phyloP scores from a whole-genome alignment of 2,113 vertebrate species.

The Leptosomus discolor region DNA sequence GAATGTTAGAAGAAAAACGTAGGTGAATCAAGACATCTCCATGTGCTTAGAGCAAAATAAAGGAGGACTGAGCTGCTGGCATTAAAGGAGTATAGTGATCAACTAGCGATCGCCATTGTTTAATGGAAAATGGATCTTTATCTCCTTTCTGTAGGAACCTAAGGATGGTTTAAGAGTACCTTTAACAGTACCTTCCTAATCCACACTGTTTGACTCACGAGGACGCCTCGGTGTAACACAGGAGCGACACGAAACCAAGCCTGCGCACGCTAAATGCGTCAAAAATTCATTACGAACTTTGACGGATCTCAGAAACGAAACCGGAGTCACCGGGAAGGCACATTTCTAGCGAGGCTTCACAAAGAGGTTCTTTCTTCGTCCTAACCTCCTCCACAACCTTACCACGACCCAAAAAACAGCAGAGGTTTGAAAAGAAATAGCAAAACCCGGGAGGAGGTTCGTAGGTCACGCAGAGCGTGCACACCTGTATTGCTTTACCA shows the following conservation, averaged over 20 bases:
- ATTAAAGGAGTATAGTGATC: not conserved
- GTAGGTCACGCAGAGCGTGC: accelerated
- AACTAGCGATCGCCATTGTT: accelerated
- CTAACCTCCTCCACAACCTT: too few species aligned
- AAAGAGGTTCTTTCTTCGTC: not conserved
- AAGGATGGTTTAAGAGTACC: not conserved
- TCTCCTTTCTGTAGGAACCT: not conserved
- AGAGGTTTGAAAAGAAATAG: not conserved
- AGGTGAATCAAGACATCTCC: not conserved
- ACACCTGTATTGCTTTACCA: not conserved
- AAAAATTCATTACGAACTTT: not conserved
- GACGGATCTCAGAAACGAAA: not conserved
- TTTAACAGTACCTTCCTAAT: not conserved
- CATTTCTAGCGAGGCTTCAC: too few species aligned
- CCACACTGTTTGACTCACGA: accelerated
- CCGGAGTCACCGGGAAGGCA: not conserved
- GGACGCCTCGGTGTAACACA: accelerated
- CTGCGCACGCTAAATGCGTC: accelerated
- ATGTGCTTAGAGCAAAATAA: not conserved
- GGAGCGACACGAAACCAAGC: accelerated
- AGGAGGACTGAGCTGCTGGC: not conserved
- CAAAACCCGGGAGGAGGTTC: not conserved
- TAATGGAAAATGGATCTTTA: not conserved
- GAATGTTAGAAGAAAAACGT: not conserved
- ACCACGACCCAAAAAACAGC: not conserved